Evolutionary conservation across 53 echinoderm and acorn worm species (phyloP).

Genomic region (Paracentrotus lividus): DNA sequence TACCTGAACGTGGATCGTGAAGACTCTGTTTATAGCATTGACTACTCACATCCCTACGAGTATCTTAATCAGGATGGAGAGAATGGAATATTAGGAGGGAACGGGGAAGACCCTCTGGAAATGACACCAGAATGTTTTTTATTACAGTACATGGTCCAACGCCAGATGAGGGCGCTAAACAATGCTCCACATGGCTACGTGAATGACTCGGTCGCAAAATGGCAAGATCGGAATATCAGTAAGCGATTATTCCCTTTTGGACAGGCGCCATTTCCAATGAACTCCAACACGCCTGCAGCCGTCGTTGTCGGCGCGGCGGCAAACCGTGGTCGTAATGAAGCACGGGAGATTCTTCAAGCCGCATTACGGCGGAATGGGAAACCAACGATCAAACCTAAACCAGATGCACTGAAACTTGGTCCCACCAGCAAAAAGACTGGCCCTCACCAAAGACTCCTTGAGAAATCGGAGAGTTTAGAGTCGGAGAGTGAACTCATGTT

Average conservation of each 20-base stretch:
- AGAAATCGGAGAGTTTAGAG: slow-evolving; percentile 63
- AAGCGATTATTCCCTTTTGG: slow-evolving; percentile 71
- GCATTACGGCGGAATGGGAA: slow-evolving; percentile 65
- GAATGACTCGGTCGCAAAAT: slow-evolving; percentile 84
- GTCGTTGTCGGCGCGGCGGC: slow-evolving; percentile 57
- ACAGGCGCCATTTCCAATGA: slow-evolving; percentile 71
- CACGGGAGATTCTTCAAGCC: slow-evolving; percentile 56
- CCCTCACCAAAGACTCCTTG: slow-evolving; percentile 66
- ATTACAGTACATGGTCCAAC: slow-evolving; percentile 70
- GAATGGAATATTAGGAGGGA: slow-evolving; percentile 70
- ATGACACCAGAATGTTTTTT: slow-evolving; percentile 68
- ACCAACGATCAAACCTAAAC: slow-evolving; percentile 83
- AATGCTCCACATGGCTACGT: slow-evolving; percentile 82
- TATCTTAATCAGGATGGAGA: slow-evolving; percentile 70
- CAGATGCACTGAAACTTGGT: slow-evolving; percentile 74
- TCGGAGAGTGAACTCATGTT: slow-evolving; percentile 42
- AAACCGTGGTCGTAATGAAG: slow-evolving; percentile 58
- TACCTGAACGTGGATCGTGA: slow-evolving; percentile 81
- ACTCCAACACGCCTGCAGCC: slow-evolving; percentile 70
- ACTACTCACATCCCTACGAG: slow-evolving; percentile 85
- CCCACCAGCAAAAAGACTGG: slow-evolving; percentile 48
- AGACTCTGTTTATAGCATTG: slow-evolving; percentile 76
- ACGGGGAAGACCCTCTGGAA: slow-evolving; percentile 31
- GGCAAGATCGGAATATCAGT: slow-evolving; percentile 73
- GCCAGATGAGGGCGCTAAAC: slow-evolving; percentile 74